Conservation (phyloP, 2,797 vertebrate species). For the Dicrostonyx torquatus region DNA sequence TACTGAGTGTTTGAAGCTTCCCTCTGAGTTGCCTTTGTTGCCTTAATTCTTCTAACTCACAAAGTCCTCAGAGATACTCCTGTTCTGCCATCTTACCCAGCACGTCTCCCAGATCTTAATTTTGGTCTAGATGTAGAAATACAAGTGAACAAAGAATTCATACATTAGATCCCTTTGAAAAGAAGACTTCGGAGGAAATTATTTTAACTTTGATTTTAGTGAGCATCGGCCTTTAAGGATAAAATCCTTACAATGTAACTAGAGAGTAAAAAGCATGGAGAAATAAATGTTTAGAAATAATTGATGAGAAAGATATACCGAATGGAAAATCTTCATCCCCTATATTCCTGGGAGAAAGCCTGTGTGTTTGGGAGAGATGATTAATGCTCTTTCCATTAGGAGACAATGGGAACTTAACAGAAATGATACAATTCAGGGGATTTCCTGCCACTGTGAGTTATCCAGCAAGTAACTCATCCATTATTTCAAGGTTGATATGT, state of each 20-base stretch:
- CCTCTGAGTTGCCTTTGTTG: not conserved
- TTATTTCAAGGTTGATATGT: constrained; percentile 30
- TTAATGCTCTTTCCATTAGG: not conserved
- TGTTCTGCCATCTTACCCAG: not conserved
- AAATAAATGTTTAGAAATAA: constrained; percentile 11
- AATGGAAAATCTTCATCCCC: not conserved
- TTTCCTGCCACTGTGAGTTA: not conserved
- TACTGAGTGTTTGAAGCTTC: not conserved
- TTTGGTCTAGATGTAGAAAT: constrained; percentile 22
- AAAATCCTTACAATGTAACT: not conserved
- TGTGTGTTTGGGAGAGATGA: not conserved
- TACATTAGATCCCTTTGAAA: not conserved
- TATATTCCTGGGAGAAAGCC: not conserved
- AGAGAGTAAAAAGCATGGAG: not conserved
- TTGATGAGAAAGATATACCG: not conserved
- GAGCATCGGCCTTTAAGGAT: not conserved
- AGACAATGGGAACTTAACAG: not conserved
- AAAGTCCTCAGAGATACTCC: not conserved
- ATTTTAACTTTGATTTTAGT: constrained; percentile 37
- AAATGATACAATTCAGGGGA: not conserved
- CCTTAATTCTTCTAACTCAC: not conserved
- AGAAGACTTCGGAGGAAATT: not conserved
- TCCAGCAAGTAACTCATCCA: not conserved
- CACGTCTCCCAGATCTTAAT: not conserved
- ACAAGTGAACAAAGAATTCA: not conserved